These are phyloP conservation scores for Ariopsis seemanni DNA, from an alignment of 2,113 vertebrate species.

Conservation along the genomic window DNA sequence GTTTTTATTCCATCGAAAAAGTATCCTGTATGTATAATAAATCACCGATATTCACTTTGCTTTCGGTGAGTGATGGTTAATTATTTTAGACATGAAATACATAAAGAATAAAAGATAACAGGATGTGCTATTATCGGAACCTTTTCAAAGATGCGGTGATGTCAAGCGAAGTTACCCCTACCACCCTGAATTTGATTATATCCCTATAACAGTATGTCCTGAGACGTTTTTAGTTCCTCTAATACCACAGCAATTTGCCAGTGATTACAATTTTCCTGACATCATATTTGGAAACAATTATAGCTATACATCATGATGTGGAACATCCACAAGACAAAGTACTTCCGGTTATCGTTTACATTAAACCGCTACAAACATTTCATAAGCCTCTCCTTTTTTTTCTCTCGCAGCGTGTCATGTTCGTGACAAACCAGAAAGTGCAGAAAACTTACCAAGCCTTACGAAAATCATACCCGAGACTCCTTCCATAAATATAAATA, in stretches of 20 bases:
- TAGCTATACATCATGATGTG: background rate
- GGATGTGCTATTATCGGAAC: background rate
- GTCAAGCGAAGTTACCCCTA: background rate
- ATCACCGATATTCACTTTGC: too few relatives aligned
- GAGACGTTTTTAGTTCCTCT: background rate
- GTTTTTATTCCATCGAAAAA: too few relatives aligned
- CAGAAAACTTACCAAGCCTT: background rate
- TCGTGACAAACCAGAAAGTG: background rate
- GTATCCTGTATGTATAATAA: too few relatives aligned
- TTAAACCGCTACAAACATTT: background rate
- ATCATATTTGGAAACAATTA: background rate
- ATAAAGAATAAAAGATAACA: background rate
- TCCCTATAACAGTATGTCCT: background rate
- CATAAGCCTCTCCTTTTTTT: background rate
- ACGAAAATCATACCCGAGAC: background rate
- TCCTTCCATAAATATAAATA: background rate
- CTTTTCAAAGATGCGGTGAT: background rate
- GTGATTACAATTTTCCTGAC: background rate
- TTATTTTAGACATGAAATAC: background rate
- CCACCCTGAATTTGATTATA: background rate
- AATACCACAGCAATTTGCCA: background rate
- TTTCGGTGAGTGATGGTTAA: too few relatives aligned
- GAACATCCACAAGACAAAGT: background rate
- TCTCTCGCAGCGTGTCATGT: background rate
- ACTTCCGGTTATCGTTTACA: background rate